These are phyloP conservation scores for Pterobdella sp. DNA, from an alignment of 2,888 invertebrate genomes.

Conservation along the genomic window DNA sequence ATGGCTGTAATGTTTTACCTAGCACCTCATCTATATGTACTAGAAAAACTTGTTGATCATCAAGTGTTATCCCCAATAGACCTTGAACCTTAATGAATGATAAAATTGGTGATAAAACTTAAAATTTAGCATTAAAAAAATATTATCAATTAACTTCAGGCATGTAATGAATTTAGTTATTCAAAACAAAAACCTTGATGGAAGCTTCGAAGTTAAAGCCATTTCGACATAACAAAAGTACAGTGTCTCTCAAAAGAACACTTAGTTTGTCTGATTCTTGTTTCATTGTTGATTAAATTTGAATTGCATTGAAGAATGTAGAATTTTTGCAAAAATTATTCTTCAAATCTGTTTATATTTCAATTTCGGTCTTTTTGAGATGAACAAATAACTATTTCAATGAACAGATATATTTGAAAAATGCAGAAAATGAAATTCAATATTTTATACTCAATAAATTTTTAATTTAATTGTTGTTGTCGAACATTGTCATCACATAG, in stretches of 20 bases:
- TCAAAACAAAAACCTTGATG: conserved; percentile 21
- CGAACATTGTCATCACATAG: too few species aligned
- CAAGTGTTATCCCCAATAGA: neutral
- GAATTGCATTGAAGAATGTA: neutral
- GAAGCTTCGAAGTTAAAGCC: conserved; percentile 9
- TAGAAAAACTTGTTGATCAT: conserved; percentile 3
- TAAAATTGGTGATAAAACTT: neutral
- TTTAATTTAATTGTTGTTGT: too few species aligned
- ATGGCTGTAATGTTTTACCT: neutral
- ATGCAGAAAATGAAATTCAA: too few species aligned
- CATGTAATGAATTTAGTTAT: neutral
- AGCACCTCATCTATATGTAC: conserved; percentile 9
- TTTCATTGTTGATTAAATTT: neutral
- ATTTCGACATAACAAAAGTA: conserved; percentile 24
- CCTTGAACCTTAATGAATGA: conserved; percentile 3
- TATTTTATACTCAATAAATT: too few species aligned
- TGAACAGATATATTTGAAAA: too few species aligned
- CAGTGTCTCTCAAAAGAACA: conserved; percentile 23
- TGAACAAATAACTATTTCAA: too few species aligned
- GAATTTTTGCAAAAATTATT: too few species aligned
- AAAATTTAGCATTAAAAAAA: neutral
- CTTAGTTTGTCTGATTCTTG: conserved; percentile 22
- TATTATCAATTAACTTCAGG: neutral
- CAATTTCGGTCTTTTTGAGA: too few species aligned
- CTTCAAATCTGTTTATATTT: too few species aligned